phyloP scores from a whole-genome alignment of 1,140 invertebrate genomes.

The Macrotrachela quadricornifera region DNA sequence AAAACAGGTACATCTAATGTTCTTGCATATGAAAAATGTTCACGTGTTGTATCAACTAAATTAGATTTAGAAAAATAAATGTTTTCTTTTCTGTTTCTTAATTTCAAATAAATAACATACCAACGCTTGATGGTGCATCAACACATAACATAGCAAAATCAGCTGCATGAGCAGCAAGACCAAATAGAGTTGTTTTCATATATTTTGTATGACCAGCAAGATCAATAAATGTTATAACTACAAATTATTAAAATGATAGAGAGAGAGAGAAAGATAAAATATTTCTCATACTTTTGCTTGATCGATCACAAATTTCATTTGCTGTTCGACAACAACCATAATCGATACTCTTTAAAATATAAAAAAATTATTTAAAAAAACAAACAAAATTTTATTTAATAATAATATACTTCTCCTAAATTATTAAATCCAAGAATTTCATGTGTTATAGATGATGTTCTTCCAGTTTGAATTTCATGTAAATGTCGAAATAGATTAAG shows the following conservation, averaged over 20 bases:
- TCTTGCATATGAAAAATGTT: slow-evolving; percentile 80
- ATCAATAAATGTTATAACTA: slow-evolving; percentile 68
- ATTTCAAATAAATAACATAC: slow-evolving; percentile 11
- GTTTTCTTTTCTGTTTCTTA: slow-evolving; percentile 45
- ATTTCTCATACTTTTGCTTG: slow-evolving; percentile 12
- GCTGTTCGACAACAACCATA: slow-evolving; percentile 56
- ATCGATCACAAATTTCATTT: slow-evolving; percentile 56
- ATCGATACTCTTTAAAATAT: neutral
- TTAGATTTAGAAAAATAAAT: no score
- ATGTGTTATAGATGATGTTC: slow-evolving; percentile 83
- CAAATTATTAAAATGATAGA: slow-evolving; percentile 11
- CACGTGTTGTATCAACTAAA: slow-evolving; percentile 95
- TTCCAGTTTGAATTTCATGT: slow-evolving; percentile 82
- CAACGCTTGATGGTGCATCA: slow-evolving; percentile 33
- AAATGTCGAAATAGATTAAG: slow-evolving; percentile 84
- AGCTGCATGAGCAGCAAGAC: slow-evolving; percentile 72
- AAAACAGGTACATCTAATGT: slow-evolving; percentile 91
- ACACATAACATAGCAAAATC: slow-evolving; percentile 83
- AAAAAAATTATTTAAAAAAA: neutral
- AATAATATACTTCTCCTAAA: slow-evolving; percentile 25
- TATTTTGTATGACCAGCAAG: slow-evolving; percentile 89
- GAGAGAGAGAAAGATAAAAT: neutral
- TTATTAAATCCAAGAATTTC: slow-evolving; percentile 71
- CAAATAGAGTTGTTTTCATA: slow-evolving; percentile 75
- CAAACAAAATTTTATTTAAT: neutral